phyloP scores from a whole-genome alignment of 2,888 invertebrate species.

The Branchellion lobata region DNA sequence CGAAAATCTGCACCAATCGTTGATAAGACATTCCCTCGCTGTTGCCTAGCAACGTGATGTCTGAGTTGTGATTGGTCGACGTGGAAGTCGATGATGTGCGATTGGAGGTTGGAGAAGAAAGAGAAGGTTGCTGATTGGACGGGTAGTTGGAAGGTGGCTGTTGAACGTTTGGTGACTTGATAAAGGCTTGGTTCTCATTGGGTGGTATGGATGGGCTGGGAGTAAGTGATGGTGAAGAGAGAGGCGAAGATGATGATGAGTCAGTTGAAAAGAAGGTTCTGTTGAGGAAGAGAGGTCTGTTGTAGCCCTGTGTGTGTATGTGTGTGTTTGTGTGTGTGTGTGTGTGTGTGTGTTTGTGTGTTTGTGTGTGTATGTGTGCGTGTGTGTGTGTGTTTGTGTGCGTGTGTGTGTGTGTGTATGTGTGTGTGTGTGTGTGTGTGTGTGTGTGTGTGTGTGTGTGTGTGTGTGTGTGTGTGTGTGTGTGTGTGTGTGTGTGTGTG shows the following conservation, averaged over 20 bases:
- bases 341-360: too few relatives aligned
- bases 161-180: not conserved
- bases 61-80: not conserved
- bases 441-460: too few relatives aligned
- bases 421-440: too few relatives aligned
- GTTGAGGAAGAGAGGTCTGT: not conserved
- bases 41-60: not conserved
- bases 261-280: not conserved
- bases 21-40: not conserved
- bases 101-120: not conserved
- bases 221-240: not conserved
- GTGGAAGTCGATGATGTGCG: conserved; percentile 5
- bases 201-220: not conserved
- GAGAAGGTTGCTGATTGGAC: too few relatives aligned
- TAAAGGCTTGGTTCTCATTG: not conserved
- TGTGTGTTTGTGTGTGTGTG: not conserved
- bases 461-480: too few relatives aligned
- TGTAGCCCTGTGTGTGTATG: not conserved
- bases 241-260: conserved; percentile 4
- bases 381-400: too few relatives aligned
- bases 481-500: too few relatives aligned
- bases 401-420: too few relatives aligned
- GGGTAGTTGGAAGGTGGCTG: too few relatives aligned
- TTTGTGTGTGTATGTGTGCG: too few relatives aligned
- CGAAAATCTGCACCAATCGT: conserved; percentile 25